A percentile compares a stretch with the other conserved stretches of the same genome.
Conservation (phyloP, 2,797 vertebrate genomes). For the Euthynnus affinis region DNA sequence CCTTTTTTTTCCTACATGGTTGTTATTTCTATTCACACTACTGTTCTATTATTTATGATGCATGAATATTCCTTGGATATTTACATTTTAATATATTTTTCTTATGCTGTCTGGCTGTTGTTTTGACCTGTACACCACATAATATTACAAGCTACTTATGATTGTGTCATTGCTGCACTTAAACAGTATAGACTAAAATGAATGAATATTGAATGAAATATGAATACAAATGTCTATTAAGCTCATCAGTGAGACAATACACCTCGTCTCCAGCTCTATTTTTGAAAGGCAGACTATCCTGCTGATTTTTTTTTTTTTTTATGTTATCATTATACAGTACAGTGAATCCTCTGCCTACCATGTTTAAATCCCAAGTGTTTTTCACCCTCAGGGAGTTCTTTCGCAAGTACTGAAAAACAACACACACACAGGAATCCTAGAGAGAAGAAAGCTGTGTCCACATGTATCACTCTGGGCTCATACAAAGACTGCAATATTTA, state of each 20-base stretch:
- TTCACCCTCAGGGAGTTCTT: slow-evolving; percentile 27
- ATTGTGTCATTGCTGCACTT: not conserved
- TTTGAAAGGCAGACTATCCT: slow-evolving; percentile 10
- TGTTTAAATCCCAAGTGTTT: slow-evolving; percentile 37
- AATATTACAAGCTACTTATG: not conserved
- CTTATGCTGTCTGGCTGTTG: slow-evolving; percentile 8
- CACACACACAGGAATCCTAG: not conserved
- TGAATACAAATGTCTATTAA: not conserved
- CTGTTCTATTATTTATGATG: slow-evolving; percentile 47
- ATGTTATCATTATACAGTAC: slow-evolving; percentile 9
- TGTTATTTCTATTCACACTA: slow-evolving; percentile 18
- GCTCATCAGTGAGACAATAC: not conserved
- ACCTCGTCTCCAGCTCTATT: not conserved
- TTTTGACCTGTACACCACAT: slow-evolving; percentile 15
- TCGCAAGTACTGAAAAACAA: slow-evolving; percentile 20
- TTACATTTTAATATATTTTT: slow-evolving; percentile 23
- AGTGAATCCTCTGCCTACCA: slow-evolving; percentile 24
- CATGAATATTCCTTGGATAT: slow-evolving; percentile 43
- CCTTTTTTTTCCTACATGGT: not conserved
- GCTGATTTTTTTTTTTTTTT: not conserved
- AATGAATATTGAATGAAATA: not conserved
- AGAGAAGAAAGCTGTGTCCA: not conserved
- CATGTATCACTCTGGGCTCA: slow-evolving; percentile 17
- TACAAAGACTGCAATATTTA: slow-evolving; percentile 26
- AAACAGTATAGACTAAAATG: not conserved